phyloP scores from a whole-genome alignment of 1,140 invertebrate genomes.

The Procambarus clarkii region DNA sequence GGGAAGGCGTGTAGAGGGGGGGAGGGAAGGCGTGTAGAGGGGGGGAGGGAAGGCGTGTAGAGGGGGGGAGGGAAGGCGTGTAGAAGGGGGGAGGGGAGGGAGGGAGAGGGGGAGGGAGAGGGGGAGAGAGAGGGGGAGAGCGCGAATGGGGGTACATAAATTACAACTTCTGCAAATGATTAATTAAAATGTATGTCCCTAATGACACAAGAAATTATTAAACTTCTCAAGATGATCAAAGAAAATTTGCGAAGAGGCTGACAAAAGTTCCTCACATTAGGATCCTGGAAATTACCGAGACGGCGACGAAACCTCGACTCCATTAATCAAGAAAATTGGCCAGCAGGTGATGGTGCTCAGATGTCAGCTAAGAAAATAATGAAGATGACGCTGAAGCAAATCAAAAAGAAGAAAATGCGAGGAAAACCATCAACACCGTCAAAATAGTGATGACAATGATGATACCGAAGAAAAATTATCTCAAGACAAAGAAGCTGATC shows the following conservation, averaged over 20 bases:
- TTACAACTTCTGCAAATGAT: slow-evolving; percentile 42
- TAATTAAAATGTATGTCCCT: slow-evolving; percentile 38
- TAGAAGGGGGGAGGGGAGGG: not conserved
- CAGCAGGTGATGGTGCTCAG: not conserved
- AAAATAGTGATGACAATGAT: too few species aligned
- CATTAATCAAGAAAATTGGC: not conserved
- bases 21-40: too few species aligned
- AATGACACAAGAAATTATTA: slow-evolving; percentile 39
- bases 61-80: not conserved
- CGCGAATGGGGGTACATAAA: slow-evolving; percentile 29
- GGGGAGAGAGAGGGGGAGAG: slow-evolving; percentile 19
- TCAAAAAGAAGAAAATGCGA: too few species aligned
- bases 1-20: too few species aligned
- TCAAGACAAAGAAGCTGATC: too few species aligned
- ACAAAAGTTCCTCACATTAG: not conserved
- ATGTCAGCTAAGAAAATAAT: not conserved
- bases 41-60: too few species aligned
- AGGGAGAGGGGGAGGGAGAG: slow-evolving; percentile 14
- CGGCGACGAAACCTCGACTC: not conserved
- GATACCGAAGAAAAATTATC: too few species aligned
- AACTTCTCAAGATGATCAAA: not conserved
- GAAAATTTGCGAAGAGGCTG: not conserved
- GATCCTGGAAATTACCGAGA: slow-evolving; percentile 2
- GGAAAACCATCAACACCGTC: too few species aligned
- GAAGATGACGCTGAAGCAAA: not conserved